Percentiles rank a stretch among this genome's conserved stretches.
phyloP scores from a whole-genome alignment of 2,797 vertebrate species.

The Falco naumanni region DNA sequence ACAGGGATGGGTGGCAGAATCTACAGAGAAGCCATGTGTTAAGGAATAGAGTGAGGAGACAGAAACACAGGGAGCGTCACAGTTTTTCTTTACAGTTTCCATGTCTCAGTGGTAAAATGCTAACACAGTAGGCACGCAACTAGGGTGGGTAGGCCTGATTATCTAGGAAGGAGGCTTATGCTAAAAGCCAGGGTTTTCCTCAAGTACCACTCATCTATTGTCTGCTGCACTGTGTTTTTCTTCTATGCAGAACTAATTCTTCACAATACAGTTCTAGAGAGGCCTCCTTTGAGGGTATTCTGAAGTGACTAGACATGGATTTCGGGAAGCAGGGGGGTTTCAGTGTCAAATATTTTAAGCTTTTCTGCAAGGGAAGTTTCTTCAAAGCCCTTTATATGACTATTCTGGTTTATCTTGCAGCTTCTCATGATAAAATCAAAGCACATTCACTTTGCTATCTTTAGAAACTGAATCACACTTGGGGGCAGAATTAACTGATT shows the following conservation, averaged over 20 bases:
- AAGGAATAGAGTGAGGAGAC: neutral
- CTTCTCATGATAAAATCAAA: constrained; percentile 56
- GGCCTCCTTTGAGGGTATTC: constrained; percentile 13
- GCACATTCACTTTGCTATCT: constrained; percentile 27
- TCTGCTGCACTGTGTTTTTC: neutral
- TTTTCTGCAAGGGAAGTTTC: constrained; percentile 38
- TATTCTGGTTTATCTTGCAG: constrained; percentile 36
- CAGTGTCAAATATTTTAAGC: constrained; percentile 42
- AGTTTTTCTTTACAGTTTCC: neutral
- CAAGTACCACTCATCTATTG: neutral
- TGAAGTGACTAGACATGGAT: constrained; percentile 3
- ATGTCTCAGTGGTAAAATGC: neutral
- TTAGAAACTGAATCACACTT: neutral
- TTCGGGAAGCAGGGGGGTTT: constrained; percentile 25
- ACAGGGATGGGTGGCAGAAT: neutral
- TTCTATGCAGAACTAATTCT: neutral
- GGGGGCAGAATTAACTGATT: neutral
- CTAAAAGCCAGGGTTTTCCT: constrained; percentile 9
- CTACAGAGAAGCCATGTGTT: neutral
- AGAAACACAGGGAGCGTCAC: neutral
- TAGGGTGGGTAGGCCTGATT: neutral
- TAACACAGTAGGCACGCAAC: neutral
- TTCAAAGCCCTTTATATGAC: constrained; percentile 31
- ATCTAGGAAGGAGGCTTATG: neutral
- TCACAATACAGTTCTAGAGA: neutral